Percentiles rank a stretch among this genome's conserved stretches.
phyloP scores from a whole-genome alignment of 2,888 invertebrate genomes.

The Pelosia muscerda region DNA sequence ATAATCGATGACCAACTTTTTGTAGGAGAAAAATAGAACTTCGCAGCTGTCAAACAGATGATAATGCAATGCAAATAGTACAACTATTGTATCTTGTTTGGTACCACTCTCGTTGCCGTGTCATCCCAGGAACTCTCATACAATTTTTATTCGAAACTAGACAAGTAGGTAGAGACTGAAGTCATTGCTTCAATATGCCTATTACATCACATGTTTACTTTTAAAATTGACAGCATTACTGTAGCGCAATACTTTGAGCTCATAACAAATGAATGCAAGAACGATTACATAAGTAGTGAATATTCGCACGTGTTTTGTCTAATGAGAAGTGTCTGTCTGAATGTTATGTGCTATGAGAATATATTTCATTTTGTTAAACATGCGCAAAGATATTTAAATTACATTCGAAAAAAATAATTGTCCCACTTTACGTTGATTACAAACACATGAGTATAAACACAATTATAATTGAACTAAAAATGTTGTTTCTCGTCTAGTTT shows the following conservation, averaged over 20 bases:
- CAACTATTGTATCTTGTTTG: too few species aligned
- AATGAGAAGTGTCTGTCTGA: background rate
- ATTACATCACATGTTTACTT: background rate
- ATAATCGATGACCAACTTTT: too few species aligned
- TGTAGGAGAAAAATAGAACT: too few species aligned
- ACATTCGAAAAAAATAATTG: background rate
- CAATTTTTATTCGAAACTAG: background rate
- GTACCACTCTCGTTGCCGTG: background rate
- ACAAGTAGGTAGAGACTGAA: background rate
- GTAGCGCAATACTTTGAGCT: background rate
- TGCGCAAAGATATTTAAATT: background rate
- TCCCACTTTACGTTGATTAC: too few species aligned
- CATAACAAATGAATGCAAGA: background rate
- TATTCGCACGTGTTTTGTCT: background rate
- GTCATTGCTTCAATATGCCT: background rate
- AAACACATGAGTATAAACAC: too few species aligned
- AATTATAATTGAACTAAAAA: background rate
- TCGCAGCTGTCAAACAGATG: too few species aligned
- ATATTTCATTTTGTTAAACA: background rate
- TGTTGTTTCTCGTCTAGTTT: background rate
- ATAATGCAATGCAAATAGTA: too few species aligned
- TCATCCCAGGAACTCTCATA: background rate
- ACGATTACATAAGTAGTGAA: background rate
- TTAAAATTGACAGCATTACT: background rate
- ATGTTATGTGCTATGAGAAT: background rate